These are phyloP conservation scores for Nomada fucata DNA, from an alignment of 2,888 invertebrate genomes.

Conservation along the genomic window DNA sequence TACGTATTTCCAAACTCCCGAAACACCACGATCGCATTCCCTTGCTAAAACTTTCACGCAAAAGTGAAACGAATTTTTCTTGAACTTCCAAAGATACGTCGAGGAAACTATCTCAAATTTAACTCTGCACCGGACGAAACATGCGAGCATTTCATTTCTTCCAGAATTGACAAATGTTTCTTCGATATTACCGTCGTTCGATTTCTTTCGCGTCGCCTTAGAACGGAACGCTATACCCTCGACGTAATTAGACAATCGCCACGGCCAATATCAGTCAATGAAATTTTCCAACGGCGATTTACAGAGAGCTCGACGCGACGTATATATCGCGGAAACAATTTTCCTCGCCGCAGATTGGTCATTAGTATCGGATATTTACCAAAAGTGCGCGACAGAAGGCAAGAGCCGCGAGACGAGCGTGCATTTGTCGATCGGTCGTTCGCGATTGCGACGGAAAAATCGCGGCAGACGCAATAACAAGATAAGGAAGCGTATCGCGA, in stretches of 20 bases:
- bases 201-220: not conserved
- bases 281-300: not conserved
- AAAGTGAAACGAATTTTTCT: not conserved
- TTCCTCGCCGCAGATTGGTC: not conserved
- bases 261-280: not conserved
- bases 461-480: constrained; percentile 34
- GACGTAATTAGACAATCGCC: not conserved
- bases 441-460: constrained; percentile 18
- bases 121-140: too few relatives aligned
- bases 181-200: not conserved
- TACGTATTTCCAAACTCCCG: too few relatives aligned
- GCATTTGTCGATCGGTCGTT: constrained; percentile 22
- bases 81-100: not conserved
- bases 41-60: not conserved
- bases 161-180: too few relatives aligned
- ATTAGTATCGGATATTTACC: not conserved
- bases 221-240: too few relatives aligned
- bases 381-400: not conserved
- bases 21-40: too few relatives aligned
- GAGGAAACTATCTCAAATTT: not conserved
- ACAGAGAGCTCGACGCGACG: not conserved
- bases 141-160: too few relatives aligned
- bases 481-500: constrained; percentile 43
- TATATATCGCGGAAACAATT: not conserved
- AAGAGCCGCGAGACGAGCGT: not conserved